phyloP scores from a whole-genome alignment of 1,140 invertebrate species.

The Drosophila pachea region DNA sequence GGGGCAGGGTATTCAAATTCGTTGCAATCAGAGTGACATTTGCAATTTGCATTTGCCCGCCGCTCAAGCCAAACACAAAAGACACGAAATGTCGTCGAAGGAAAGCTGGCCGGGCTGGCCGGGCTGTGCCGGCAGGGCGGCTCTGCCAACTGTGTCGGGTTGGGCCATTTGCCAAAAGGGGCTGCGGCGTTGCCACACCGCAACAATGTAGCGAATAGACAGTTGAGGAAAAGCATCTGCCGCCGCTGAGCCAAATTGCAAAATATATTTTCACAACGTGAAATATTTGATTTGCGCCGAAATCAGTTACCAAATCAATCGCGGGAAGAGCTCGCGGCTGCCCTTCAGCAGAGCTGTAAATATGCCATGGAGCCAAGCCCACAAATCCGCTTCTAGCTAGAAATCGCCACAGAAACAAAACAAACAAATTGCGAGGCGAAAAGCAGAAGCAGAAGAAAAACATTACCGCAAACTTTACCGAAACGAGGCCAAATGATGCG shows the following conservation, averaged over 20 bases:
- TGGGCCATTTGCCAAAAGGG: slow-evolving; percentile 64
- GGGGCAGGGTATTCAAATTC: slow-evolving; percentile 31
- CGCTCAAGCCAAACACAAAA: slow-evolving; percentile 14
- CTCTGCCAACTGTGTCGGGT: slow-evolving; percentile 56
- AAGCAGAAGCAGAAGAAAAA: slow-evolving; percentile 20
- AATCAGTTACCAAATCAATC: too few relatives aligned
- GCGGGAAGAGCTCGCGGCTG: too few relatives aligned
- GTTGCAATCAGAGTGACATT: slow-evolving; percentile 43
- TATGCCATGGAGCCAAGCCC: slow-evolving; percentile 5
- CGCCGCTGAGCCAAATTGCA: too few relatives aligned
- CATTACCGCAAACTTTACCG: slow-evolving; percentile 10
- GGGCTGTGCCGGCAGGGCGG: too few relatives aligned
- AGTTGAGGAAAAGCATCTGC: too few relatives aligned
- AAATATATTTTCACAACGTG: too few relatives aligned
- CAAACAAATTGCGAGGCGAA: not conserved
- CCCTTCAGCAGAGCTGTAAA: slow-evolving; percentile 33
- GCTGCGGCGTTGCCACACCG: slow-evolving; percentile 27
- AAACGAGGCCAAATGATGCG: slow-evolving; percentile 65
- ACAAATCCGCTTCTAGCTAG: slow-evolving; percentile 42
- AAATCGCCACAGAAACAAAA: slow-evolving; percentile 23
- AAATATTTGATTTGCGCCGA: too few relatives aligned
- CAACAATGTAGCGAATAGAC: not conserved
- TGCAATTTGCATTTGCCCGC: slow-evolving; percentile 41
- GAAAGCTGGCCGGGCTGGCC: slow-evolving; percentile 4
- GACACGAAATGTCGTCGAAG: slow-evolving; percentile 20